phyloP scores from a whole-genome alignment of 2,888 invertebrate species.

The Lithophane semibrunnea region DNA sequence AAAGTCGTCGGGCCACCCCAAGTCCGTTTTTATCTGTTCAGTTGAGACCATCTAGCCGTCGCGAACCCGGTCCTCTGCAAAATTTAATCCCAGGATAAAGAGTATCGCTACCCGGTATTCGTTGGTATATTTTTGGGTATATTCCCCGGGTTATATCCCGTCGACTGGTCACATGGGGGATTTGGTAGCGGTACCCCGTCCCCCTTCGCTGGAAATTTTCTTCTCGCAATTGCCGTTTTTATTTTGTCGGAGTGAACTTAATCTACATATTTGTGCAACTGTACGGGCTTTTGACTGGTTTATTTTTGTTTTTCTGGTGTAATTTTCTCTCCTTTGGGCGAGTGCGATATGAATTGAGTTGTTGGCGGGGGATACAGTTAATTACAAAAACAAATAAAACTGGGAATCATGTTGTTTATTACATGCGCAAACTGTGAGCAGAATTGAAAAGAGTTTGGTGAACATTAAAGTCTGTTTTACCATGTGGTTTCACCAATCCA shows the following conservation, averaged over 20 bases:
- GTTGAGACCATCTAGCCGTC: slow-evolving; percentile 73
- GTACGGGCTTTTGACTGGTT: slow-evolving; percentile 51
- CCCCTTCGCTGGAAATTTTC: slow-evolving; percentile 67
- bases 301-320: slow-evolving; percentile 57
- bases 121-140: slow-evolving; percentile 68
- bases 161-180: slow-evolving; percentile 78
- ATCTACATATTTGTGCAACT: slow-evolving; percentile 75
- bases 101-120: slow-evolving; percentile 76
- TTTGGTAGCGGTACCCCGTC: slow-evolving; percentile 62
- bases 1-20: slow-evolving; percentile 65
- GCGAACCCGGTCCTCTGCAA: slow-evolving; percentile 81
- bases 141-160: slow-evolving; percentile 72
- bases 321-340: slow-evolving; percentile 50
- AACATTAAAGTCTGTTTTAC: neutral
- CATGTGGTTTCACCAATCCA: no score
- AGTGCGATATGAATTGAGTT: slow-evolving; percentile 40
- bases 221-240: slow-evolving; percentile 71
- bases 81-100: slow-evolving; percentile 86
- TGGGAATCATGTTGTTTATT: neutral
- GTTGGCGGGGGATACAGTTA: slow-evolving; percentile 3
- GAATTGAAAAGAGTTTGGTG: neutral
- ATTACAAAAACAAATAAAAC: slow-evolving; percentile 25
- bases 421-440: neutral
- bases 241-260: slow-evolving; percentile 69
- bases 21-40: slow-evolving; percentile 77